Base-by-base conservation (phyloP, 2,113 vertebrate genomes). In the Tenebrosternarchus preto region DNA sequence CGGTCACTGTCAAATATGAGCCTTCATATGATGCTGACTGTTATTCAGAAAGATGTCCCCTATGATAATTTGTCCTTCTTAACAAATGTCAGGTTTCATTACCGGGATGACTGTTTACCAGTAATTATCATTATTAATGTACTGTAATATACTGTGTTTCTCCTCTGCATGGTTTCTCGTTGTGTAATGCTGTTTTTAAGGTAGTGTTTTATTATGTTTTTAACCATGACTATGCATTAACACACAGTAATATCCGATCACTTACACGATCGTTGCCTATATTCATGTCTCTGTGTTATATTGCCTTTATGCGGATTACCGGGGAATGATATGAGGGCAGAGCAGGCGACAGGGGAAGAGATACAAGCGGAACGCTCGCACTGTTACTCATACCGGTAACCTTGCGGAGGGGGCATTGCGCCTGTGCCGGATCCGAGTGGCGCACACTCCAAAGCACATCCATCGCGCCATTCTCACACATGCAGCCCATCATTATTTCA, bases 341-440 rank as follows among this genome's bases (percentile, higher is more conserved):
- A 79, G 80, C 39, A 75, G 85, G 76, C 80, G 76, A 60, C 59
- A 73, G 63, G 72, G 68, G 66, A 70, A 73, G 56, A 70, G 59
- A 31, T 76, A 66, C 66, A 64, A 82, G 64, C 64, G 64, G 80
- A 82, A 76, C 64, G 46, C 69, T 75, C 61, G 24, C 33, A 73
- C 67, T 82, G 64, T 74, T 76, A 83, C 67, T 80, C 86, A 82
- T 81, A 87, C 87, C 88, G 79, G 90, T 93, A 88, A 93, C 92
- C 92, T 93, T 93, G 92, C 88, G 85, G 85, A 89, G 91, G 88
- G 90, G 89, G 81, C 84, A 83, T 80, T 85, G 84, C 84, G 81
- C 89, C 80, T 60, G 55, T 84, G 76, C 84, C 79, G 80, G 82
- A 85, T 70, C 81, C 73, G 75, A 85, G 85, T 90, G 89, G 84